Evolutionary conservation across 2,797 vertebrate genomes (phyloP), one percentile per base, ranked within the genome.

Genomic region (Acridotheres tristis): DNA sequence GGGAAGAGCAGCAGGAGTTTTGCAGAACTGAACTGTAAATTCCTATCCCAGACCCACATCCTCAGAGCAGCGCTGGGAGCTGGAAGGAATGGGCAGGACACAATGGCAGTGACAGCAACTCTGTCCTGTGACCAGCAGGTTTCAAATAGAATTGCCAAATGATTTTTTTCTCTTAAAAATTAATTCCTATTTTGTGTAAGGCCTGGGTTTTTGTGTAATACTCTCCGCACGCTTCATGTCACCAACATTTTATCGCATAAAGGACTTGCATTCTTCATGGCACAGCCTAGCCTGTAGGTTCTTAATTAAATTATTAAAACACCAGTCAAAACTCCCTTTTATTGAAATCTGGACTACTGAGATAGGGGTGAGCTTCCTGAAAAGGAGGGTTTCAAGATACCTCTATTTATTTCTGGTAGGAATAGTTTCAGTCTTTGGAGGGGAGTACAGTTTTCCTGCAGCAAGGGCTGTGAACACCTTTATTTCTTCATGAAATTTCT

Each of bases 31-130:
- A 86, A 27, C 32, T 77, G 80, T 11, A 38, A 48, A 16, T 54
- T 11, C 20, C 40, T 11, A 0, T 42, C 42, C 43, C 48, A 69
- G 75, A 43, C 9, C 45, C 19, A 6, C 4, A 7, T 4, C 3
- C 38, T 13, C 1, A 0, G 27, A 17, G 18, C 32, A 51, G 54
- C 0, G 0, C n/a, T 29, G n/a, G 47, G 23, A n/a, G 55, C 63
- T 61, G 0, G 54, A 36, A 16, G 5, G 59, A 40, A n/a, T 5
- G 48, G 30, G n/a, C 42, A n/a, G 48, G 50, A 11, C 34, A 7
- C 11, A 11, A 2, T 1, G 34, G 11, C n/a, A 57, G 9, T 2
- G 40, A 27, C 10, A 75, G 8, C 30, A 27, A 29, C 10, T 30
- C 25, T 45, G 36, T 13, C 20, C 67, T 71, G 23, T 25, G 23